phyloP scores from a whole-genome alignment of 1,140 invertebrate genomes.

The Drosophila leontia region DNA sequence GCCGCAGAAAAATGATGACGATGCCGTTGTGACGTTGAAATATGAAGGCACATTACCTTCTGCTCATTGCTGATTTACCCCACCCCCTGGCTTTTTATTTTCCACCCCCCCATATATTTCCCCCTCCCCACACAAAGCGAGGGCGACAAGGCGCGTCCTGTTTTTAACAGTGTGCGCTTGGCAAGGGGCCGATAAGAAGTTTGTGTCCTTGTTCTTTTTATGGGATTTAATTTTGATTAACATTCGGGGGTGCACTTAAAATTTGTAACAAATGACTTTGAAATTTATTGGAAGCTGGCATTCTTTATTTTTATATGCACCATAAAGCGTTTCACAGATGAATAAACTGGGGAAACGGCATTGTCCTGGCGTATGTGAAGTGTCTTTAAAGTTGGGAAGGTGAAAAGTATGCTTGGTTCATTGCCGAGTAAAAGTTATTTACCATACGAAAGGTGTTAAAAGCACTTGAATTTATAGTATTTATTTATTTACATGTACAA shows the following conservation, averaged over 20 bases:
- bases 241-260: conserved; percentile 68
- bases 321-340: conserved; percentile 50
- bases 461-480: background rate
- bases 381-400: background rate
- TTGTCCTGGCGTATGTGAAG: conserved; percentile 1
- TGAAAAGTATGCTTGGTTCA: background rate
- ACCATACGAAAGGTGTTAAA: background rate
- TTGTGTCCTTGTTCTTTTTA: conserved; percentile 48
- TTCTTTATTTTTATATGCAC: conserved; percentile 44
- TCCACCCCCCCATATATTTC: background rate
- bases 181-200: conserved; percentile 63
- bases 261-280: conserved; percentile 81
- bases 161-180: conserved; percentile 53
- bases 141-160: conserved; percentile 39
- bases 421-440: background rate
- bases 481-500: background rate
- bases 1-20: conserved; percentile 79
- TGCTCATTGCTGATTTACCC: conserved; percentile 27
- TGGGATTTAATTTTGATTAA: conserved; percentile 75
- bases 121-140: background rate
- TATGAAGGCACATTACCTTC: conserved; percentile 78
- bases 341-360: conserved; percentile 15
- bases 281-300: conserved; percentile 72
- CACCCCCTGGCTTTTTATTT: background rate
- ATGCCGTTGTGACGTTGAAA: conserved; percentile 81